Percentiles rank a stretch among this genome's conserved stretches.
Conservation (phyloP, 2,113 vertebrate genomes). For the Patagioenas fasciata region DNA sequence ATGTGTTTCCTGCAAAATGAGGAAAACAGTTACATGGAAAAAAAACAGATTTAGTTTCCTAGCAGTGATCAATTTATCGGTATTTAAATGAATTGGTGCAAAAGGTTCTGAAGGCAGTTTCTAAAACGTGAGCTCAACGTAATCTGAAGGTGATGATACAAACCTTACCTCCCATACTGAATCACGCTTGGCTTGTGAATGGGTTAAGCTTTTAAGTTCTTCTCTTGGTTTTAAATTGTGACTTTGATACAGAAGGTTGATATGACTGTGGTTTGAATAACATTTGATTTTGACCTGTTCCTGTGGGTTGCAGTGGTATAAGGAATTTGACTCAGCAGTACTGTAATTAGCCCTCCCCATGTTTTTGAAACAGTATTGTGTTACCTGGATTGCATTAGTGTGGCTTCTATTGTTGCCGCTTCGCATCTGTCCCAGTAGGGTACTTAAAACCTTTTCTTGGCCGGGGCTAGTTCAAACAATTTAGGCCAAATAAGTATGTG, state of each 20-base stretch:
- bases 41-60: neutral
- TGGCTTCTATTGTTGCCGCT: conserved; percentile 81
- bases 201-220: conserved; percentile 80
- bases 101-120: conserved; percentile 14
- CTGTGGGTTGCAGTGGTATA: conserved; percentile 78
- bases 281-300: conserved; percentile 85
- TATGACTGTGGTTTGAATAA: conserved; percentile 83
- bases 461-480: conserved; percentile 78
- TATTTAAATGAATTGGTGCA: neutral
- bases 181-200: conserved; percentile 66
- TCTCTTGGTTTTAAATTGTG: conserved; percentile 77
- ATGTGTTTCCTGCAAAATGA: neutral
- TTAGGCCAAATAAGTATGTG: conserved; percentile 80
- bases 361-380: conserved; percentile 84
- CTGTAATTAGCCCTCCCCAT: conserved; percentile 80
- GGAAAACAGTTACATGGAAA: neutral
- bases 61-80: neutral
- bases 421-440: conserved; percentile 83
- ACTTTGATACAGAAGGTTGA: conserved; percentile 80
- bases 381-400: conserved; percentile 86
- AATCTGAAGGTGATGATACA: neutral
- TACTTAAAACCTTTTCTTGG: conserved; percentile 83
- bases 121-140: conserved; percentile 16
- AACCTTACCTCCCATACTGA: conserved; percentile 30
- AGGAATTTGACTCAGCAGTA: conserved; percentile 83